Conservation (phyloP, 1,140 invertebrate genomes). For the Watersipora subatra region DNA sequence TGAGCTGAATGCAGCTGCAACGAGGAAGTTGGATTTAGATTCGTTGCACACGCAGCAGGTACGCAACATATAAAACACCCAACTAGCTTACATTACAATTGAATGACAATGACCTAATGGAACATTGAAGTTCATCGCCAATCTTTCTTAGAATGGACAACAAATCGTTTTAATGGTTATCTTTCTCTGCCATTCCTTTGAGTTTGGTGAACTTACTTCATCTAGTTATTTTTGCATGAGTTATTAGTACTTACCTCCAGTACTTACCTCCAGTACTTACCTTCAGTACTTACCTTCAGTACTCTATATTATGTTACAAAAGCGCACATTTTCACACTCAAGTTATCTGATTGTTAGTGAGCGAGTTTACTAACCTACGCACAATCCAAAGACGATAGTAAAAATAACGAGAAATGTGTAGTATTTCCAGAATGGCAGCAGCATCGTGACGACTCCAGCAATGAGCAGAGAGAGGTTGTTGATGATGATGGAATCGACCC, state of each 20-base stretch:
- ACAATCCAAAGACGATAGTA: constrained; percentile 82
- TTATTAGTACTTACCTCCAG: too few species aligned
- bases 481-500: constrained; percentile 72
- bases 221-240: too few species aligned
- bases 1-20: constrained; percentile 86
- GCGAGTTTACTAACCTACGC: constrained; percentile 91
- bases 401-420: constrained; percentile 65
- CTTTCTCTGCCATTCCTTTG: too few species aligned
- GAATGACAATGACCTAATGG: not conserved
- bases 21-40: too few species aligned
- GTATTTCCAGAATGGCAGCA: constrained; percentile 66
- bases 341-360: too few species aligned
- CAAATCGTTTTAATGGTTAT: too few species aligned
- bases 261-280: too few species aligned
- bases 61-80: not conserved
- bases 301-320: too few species aligned
- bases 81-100: constrained; percentile 4
- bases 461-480: constrained; percentile 87
- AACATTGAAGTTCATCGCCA: not conserved
- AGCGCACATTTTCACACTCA: too few species aligned
- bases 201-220: too few species aligned
- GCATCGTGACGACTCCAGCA: constrained; percentile 67
- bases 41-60: constrained; percentile 6
- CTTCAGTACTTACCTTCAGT: too few species aligned
- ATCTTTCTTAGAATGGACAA: not conserved